These are phyloP conservation scores for Cyphomyrmex costatus DNA, from an alignment of 1,140 invertebrate genomes.

Conservation along the genomic window DNA sequence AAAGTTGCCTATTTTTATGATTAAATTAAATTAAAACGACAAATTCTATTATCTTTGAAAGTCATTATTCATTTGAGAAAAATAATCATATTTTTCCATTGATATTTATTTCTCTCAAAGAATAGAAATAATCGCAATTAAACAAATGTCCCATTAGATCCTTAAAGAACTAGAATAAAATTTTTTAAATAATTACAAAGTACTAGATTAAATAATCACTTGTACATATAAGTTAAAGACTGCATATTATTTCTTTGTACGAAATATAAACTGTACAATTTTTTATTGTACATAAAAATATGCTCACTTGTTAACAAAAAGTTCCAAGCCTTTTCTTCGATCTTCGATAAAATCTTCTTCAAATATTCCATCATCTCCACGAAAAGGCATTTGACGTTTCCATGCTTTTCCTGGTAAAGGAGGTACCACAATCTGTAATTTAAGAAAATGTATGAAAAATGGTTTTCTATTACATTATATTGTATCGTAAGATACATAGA, in stretches of 20 bases:
- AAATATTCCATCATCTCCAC: conserved; percentile 99
- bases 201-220: not conserved
- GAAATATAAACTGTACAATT: not conserved
- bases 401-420: conserved; percentile 98
- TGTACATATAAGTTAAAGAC: not conserved
- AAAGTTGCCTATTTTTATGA: not conserved
- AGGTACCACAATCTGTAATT: conserved; percentile 97
- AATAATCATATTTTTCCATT: not conserved
- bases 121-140: no score
- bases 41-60: not conserved
- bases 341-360: conserved; percentile 99
- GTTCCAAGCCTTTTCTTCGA: conserved; percentile 98
- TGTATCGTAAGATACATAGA: not conserved
- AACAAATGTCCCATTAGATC: not conserved
- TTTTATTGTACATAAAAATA: not conserved
- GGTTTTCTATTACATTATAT: not conserved
- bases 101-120: not conserved
- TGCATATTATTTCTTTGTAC: not conserved
- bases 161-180: not conserved
- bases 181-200: not conserved
- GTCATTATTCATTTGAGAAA: not conserved
- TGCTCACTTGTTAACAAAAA: conserved; percentile 98
- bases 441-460: conserved; percentile 48
- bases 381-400: conserved; percentile 99
- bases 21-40: not conserved